Percentiles rank a stretch among this genome's conserved stretches.
phyloP scores from a whole-genome alignment of 2,888 invertebrate genomes.

The Phorcus lineatus region DNA sequence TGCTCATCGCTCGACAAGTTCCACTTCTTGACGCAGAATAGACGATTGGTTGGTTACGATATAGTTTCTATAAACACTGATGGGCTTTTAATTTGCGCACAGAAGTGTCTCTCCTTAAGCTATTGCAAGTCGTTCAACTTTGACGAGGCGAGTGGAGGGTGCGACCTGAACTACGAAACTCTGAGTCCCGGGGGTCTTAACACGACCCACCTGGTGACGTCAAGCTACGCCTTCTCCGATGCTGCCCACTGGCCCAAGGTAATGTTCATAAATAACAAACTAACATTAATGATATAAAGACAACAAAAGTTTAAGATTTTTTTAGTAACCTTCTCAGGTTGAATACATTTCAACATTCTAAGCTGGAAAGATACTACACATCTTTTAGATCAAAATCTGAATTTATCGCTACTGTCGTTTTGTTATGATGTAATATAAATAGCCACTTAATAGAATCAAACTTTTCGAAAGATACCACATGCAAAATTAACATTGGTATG shows the following conservation, averaged over 20 bases:
- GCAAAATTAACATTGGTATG: too few relatives aligned
- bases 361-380: too few relatives aligned
- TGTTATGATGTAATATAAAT: too few relatives aligned
- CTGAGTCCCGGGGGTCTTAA: background rate
- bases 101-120: background rate
- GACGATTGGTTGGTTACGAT: background rate
- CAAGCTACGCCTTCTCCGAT: background rate
- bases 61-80: background rate
- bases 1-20: background rate
- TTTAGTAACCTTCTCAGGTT: background rate
- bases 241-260: background rate
- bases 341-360: background rate
- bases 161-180: background rate
- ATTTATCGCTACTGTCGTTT: too few relatives aligned
- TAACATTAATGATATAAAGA: background rate
- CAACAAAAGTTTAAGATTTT: background rate
- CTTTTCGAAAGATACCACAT: too few relatives aligned
- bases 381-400: too few relatives aligned
- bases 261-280: background rate
- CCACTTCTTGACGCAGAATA: background rate
- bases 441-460: too few relatives aligned
- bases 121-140: background rate
- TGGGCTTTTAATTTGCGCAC: background rate
- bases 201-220: background rate
- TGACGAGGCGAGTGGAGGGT: background rate